phyloP scores from a whole-genome alignment of 2,888 invertebrate species.

The Drosophila suboccidentalis region DNA sequence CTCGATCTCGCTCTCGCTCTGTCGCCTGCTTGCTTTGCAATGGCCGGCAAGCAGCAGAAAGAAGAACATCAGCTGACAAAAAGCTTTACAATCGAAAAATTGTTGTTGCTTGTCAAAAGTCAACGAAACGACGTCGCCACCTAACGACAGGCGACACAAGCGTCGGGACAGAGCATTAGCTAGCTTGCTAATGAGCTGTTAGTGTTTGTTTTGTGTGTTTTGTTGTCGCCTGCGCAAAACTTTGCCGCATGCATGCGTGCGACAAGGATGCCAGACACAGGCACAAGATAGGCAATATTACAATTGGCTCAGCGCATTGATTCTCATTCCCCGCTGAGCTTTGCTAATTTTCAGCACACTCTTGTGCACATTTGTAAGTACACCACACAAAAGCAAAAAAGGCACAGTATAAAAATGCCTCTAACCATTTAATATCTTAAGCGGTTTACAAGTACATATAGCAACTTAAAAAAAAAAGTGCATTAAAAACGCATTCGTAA shows the following conservation, averaged over 20 bases:
- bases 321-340: conserved; percentile 1
- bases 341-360: conserved; percentile 62
- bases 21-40: conserved; percentile 4
- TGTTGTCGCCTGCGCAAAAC: conserved; percentile 40
- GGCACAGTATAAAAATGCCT: conserved; percentile 19
- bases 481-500: conserved; percentile 48
- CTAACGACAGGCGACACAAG: conserved; percentile 56
- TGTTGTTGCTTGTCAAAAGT: conserved; percentile 57
- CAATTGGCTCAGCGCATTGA: conserved; percentile 58
- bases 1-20: conserved; percentile 6
- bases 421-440: conserved; percentile 23
- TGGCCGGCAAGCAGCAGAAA: not conserved
- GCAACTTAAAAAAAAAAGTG: conserved; percentile 18
- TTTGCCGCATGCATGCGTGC: not conserved
- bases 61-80: conserved; percentile 13
- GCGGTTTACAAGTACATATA: conserved; percentile 5
- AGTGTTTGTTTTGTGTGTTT: conserved; percentile 5
- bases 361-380: conserved; percentile 33
- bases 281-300: conserved; percentile 18
- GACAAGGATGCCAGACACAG: conserved; percentile 7
- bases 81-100: conserved; percentile 14
- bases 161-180: conserved; percentile 24
- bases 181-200: conserved; percentile 36
- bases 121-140: conserved; percentile 20
- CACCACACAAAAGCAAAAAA: conserved; percentile 38